Conservation (phyloP, 2,113 vertebrate genomes). For the Peucedramus taeniatus region DNA sequence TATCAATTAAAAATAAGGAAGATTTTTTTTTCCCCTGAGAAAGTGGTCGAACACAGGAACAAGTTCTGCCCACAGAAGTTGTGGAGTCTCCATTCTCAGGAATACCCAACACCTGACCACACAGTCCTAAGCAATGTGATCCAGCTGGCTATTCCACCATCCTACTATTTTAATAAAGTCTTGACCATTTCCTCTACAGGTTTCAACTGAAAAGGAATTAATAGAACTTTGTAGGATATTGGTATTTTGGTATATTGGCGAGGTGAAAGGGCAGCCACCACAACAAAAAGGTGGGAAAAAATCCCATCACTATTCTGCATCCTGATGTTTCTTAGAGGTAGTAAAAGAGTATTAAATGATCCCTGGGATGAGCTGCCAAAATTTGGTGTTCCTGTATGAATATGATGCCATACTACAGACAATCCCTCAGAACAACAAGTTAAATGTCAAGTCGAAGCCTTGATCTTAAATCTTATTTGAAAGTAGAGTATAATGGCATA, state of each 20-base stretch:
- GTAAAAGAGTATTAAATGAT: not conserved
- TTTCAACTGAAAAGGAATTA: not conserved
- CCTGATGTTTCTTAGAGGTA: not conserved
- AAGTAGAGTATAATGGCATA: not conserved
- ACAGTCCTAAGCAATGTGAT: not conserved
- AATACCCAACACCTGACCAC: not conserved
- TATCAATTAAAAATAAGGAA: not conserved
- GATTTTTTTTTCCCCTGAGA: not conserved
- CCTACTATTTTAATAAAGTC: not conserved
- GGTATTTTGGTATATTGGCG: not conserved
- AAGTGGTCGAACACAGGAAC: fast-evolving
- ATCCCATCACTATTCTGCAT: not conserved
- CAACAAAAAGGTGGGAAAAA: not conserved
- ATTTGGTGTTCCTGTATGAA: not conserved
- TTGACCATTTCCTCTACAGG: not conserved
- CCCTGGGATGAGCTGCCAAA: not conserved
- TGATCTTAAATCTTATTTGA: not conserved
- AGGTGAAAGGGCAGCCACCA: not conserved
- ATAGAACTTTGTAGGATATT: not conserved
- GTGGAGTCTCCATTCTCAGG: not conserved
- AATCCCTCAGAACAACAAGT: not conserved
- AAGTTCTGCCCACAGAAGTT: not conserved
- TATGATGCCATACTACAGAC: not conserved
- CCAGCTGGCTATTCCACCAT: not conserved
- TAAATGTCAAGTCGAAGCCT: not conserved